Base-by-base conservation (phyloP, 92 coral and sea anemone genomes). In the Epizoanthus rinbou region DNA sequence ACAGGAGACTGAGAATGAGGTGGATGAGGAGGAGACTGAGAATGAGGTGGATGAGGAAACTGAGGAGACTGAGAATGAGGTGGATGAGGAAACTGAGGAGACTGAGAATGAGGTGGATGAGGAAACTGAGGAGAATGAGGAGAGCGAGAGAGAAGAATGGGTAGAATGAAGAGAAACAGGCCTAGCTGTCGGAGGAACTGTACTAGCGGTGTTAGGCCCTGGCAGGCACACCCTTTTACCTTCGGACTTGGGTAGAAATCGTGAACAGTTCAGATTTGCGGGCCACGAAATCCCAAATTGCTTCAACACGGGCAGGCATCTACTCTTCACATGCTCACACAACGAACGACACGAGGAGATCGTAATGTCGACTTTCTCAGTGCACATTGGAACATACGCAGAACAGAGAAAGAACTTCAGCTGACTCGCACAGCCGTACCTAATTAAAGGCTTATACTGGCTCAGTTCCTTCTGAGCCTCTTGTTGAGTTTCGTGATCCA, bases 201-300 rank as follows among this genome's bases (percentile, higher is more conserved):
- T 81, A 9, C 87, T 87, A 28, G 92, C 90, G 64, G 90, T 86
- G 47, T 86, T 85, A 17, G 97, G 98, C 1, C 98, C 99, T 7
- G 92, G 92, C 99, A 97, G 94, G 66, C 99, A 97, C 99, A 97
- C 92, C 15, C 82, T 70, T 8, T 62, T 60, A 5, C 91, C 95
- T 65, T 84, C 80, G 82, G 94, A 92, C 35, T 68, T 80, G 28
- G 80, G 79, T 63, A 85, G 74, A 87, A 97, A 97, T 60, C 88
- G 91, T 53, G 97, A 88, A 76, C 99, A 97, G 86, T 97, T 97
- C 87, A 95, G 85, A 11, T 81, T 78, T 7, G 64, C 74, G 4
- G 94, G 93, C 99, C 99, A 97, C 45, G 93, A 85, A 64, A 94
- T 85, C n/a, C 98, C 96, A 81, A 92, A 97, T 81, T 87, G 90